phyloP scores from a whole-genome alignment of 2,888 invertebrate species.

The Dicyrtoma fusca region DNA sequence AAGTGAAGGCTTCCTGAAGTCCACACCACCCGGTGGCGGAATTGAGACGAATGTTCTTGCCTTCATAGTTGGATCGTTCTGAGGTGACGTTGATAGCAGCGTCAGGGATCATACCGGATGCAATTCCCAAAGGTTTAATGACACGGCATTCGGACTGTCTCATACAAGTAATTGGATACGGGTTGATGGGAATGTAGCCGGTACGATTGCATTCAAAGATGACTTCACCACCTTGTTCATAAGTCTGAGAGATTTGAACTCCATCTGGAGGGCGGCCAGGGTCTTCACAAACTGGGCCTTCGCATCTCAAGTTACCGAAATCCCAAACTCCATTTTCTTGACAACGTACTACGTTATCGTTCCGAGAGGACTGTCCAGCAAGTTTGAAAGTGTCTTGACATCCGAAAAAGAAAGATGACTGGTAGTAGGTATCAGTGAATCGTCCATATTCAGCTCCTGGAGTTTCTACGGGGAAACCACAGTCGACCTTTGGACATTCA shows the following conservation, averaged over 20 bases:
- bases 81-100: slow-evolving; percentile 94
- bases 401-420: slow-evolving; percentile 93
- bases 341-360: slow-evolving; percentile 90
- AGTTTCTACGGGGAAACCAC: slow-evolving; percentile 87
- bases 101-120: slow-evolving; percentile 90
- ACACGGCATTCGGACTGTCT: slow-evolving; percentile 93
- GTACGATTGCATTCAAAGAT: slow-evolving; percentile 86
- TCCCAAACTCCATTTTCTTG: slow-evolving; percentile 95
- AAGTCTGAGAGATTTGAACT: slow-evolving; percentile 72
- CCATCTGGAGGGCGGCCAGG: slow-evolving; percentile 94
- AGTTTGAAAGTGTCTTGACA: slow-evolving; percentile 94
- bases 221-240: slow-evolving; percentile 79
- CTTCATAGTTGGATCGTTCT: slow-evolving; percentile 86
- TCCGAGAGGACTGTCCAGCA: slow-evolving; percentile 87
- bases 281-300: slow-evolving; percentile 95
- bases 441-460: slow-evolving; percentile 93
- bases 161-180: slow-evolving; percentile 85
- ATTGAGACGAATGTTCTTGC: slow-evolving; percentile 82
- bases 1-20: slow-evolving; percentile 95
- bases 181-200: slow-evolving; percentile 90
- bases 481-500: slow-evolving; percentile 84
- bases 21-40: slow-evolving; percentile 96
- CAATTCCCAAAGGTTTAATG: slow-evolving; percentile 85
- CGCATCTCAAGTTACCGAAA: slow-evolving; percentile 92
- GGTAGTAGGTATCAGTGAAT: slow-evolving; percentile 83